A percentile compares a stretch with the other conserved stretches of the same genome.
phyloP scores from a whole-genome alignment of 1,140 invertebrate species.

The Drosophila kikkawai region DNA sequence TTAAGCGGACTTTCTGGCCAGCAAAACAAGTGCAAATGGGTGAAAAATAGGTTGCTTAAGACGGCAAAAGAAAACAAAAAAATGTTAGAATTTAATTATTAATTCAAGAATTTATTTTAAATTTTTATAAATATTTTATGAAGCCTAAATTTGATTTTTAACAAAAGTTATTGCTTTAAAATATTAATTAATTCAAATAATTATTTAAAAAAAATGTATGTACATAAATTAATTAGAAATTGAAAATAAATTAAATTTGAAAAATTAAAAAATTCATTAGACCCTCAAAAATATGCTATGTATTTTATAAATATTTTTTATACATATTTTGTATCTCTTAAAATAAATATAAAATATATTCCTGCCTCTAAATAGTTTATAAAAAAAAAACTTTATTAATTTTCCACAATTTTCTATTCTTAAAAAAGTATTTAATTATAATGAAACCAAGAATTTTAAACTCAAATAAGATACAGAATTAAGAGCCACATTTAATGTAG shows the following conservation, averaged over 20 bases:
- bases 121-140: neutral
- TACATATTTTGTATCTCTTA: too few relatives aligned
- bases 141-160: neutral
- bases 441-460: slow-evolving; percentile 2
- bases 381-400: neutral
- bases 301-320: neutral
- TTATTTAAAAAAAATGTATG: too few relatives aligned
- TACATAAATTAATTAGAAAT: too few relatives aligned
- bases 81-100: too few relatives aligned
- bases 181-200: neutral
- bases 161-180: neutral
- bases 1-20: slow-evolving; percentile 8
- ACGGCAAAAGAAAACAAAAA: neutral
- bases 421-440: neutral
- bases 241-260: too few relatives aligned
- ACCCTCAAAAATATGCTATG: neutral
- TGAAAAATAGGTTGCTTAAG: neutral
- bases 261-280: neutral
- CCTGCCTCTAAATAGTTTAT: neutral
- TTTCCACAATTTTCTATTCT: neutral
- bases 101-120: too few relatives aligned
- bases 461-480: slow-evolving; percentile 4
- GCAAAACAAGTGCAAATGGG: slow-evolving; percentile 3
- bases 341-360: too few relatives aligned
- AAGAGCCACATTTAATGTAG: slow-evolving; percentile 3